Evolutionary conservation across 2,888 invertebrate species (phyloP), one percentile per base, ranked within the genome.

Genomic region (Drosophila sordidula): DNA sequence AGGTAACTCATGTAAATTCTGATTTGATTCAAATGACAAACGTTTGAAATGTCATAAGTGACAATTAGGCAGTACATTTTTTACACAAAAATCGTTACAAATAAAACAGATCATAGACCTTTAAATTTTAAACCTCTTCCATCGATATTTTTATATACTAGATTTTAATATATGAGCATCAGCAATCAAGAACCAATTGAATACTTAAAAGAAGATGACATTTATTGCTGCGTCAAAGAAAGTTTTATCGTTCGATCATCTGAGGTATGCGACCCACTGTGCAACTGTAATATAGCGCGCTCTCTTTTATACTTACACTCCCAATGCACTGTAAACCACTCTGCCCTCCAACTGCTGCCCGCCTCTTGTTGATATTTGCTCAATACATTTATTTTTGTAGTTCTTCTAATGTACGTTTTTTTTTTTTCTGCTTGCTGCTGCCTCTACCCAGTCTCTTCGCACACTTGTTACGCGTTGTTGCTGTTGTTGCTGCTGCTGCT

Each of bases 301-400:
- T 38, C 50, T 29, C 55, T 11, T 41, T 41, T 50, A 41, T 29
- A 18, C 38, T 36, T 56, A 38, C 54, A 38, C 38, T 49, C 72
- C 55, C 55, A 25, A 26, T 47, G 61, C 69, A 74, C 39, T 74
- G 34, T 62, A 25, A 44, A 50, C 54, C 58, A 52, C 42, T 38
- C 39, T 38, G 18, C 49, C 6, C 22, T 39, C 42, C 56, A 9
- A 16, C 32, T 44, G 11, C 41, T 49, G 56, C 16, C 59, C 38
- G 41, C 18, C 9, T 51, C 44, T 52, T 80, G 65, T 80, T 86
- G 76, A 84, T 83, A 87, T 80, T 83, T 80, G 79, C 83, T 87
- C 83, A 83, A 87, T 84, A 83, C 70, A 78, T 87, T 85, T 87
- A 78, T 84, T 80, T 81, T 67, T 77, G 75, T 76, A 72, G 74